Percentiles rank a stretch among this genome's conserved stretches.
Conservation (phyloP, 2,888 invertebrate genomes). For the Strigamia maritima region DNA sequence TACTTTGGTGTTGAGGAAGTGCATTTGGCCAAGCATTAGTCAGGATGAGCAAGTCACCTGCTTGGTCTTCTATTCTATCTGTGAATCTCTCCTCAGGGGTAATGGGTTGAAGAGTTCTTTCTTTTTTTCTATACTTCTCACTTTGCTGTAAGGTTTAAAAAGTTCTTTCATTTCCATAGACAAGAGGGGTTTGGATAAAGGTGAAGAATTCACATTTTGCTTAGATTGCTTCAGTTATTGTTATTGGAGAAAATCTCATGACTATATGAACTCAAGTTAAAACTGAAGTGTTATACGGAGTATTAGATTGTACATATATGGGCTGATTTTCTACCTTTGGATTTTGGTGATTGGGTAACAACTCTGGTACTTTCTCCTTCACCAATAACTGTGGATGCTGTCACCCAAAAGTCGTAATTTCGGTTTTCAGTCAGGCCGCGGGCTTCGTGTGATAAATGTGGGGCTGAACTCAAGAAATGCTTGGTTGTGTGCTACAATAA, state of each 20-base stretch:
- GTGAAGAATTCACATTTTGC: too few relatives aligned
- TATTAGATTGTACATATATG: not conserved
- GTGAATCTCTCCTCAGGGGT: not conserved
- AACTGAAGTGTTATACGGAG: not conserved
- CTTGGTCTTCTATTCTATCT: not conserved
- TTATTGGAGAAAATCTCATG: too few relatives aligned
- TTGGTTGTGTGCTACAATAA: conserved; percentile 39
- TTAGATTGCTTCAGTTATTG: too few relatives aligned
- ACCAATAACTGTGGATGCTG: conserved; percentile 62
- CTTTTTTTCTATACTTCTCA: not conserved
- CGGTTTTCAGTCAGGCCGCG: conserved; percentile 58
- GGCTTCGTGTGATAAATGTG: conserved; percentile 53
- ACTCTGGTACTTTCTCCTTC: conserved; percentile 71
- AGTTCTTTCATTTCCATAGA: not conserved
- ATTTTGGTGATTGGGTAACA: conserved; percentile 70
- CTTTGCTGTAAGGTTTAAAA: not conserved
- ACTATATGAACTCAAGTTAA: too few relatives aligned
- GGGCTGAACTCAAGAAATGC: conserved; percentile 38
- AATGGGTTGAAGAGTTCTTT: conserved; percentile 3
- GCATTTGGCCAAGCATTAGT: conserved; percentile 25
- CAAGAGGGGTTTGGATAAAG: too few relatives aligned
- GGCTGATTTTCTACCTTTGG: conserved; percentile 54
- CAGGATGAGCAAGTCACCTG: not conserved
- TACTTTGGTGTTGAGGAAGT: conserved; percentile 8
- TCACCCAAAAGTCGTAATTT: conserved; percentile 63